Conservation (phyloP, 2,888 invertebrate species). For the Polydesmus complanatus region DNA sequence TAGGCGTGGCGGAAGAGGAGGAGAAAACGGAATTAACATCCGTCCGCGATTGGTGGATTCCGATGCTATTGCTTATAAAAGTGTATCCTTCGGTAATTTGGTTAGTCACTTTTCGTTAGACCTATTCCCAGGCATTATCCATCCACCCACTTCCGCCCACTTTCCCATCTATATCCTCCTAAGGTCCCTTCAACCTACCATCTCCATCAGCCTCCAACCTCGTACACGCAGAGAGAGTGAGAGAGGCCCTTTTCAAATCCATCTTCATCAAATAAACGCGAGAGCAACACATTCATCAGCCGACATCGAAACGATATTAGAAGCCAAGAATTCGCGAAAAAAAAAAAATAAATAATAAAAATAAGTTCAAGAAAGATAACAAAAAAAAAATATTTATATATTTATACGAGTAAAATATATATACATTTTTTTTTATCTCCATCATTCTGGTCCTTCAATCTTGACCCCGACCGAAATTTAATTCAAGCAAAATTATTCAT, state of each 20-base stretch:
- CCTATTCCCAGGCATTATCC: constrained; percentile 1
- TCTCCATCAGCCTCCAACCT: not conserved
- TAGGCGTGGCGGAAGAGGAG: not conserved
- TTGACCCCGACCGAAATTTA: too few relatives aligned
- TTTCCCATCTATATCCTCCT: not conserved
- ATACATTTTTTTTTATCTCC: too few relatives aligned
- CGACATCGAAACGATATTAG: too few relatives aligned
- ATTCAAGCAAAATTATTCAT: too few relatives aligned
- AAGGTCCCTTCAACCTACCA: not conserved
- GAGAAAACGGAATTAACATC: not conserved
- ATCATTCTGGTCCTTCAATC: too few relatives aligned
- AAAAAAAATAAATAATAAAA: too few relatives aligned
- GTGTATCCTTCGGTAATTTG: constrained; percentile 5
- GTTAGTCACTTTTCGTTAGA: constrained; percentile 9
- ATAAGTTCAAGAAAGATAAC: too few relatives aligned
- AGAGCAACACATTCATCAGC: too few relatives aligned
- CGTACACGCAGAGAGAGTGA: not conserved
- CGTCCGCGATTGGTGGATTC: not conserved
- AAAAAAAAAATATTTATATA: too few relatives aligned
- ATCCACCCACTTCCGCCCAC: constrained; percentile 1
- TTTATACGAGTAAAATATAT: too few relatives aligned
- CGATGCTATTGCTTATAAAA: constrained; percentile 3
- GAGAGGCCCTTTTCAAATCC: not conserved
- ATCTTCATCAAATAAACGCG: too few relatives aligned
- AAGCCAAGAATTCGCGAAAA: too few relatives aligned